A percentile compares a stretch with the other conserved stretches of the same genome.
phyloP scores from a whole-genome alignment of 2,797 vertebrate species.

The Ciconia nigra region DNA sequence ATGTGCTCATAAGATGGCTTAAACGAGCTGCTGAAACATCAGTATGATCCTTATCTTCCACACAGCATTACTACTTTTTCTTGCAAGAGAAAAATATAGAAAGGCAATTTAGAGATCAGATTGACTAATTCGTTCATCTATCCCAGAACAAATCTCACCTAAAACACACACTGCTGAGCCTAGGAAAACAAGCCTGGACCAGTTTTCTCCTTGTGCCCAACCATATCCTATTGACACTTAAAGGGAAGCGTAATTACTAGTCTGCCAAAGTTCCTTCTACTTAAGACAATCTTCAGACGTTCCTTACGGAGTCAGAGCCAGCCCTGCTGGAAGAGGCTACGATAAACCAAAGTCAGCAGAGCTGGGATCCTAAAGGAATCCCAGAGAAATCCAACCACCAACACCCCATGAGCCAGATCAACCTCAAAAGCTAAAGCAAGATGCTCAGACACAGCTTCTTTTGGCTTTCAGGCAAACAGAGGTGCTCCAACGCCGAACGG shows the following conservation, averaged over 20 bases:
- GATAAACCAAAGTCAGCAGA: background rate
- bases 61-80: background rate
- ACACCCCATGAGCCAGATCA: background rate
- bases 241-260: background rate
- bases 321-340: background rate
- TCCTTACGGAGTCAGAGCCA: background rate
- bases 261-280: background rate
- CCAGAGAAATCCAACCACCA: background rate
- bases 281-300: background rate
- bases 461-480: background rate
- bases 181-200: conserved; percentile 25
- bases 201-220: background rate
- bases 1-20: background rate
- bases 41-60: conserved; percentile 12
- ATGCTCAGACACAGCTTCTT: background rate
- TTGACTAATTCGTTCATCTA: background rate
- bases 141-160: background rate
- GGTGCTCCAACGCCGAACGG: background rate
- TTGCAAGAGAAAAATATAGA: background rate
- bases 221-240: background rate
- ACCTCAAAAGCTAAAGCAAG: background rate
- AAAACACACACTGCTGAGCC: conserved; percentile 10
- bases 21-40: background rate
- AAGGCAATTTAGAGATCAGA: background rate
- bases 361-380: background rate